Conservation (phyloP, 2,888 invertebrate genomes). For the Drosophila basisetae region DNA sequence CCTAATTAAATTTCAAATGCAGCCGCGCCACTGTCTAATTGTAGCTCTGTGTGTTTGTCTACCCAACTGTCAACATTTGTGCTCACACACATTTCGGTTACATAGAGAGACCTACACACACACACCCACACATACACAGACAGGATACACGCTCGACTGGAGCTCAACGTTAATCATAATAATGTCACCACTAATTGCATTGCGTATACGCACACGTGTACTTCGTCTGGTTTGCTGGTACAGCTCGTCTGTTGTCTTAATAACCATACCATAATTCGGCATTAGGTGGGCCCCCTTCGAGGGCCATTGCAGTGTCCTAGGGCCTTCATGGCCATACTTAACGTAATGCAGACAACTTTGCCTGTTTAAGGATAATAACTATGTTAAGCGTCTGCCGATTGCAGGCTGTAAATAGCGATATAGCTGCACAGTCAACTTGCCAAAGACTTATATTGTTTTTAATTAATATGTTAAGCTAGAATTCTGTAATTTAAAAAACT, state of each 20-base stretch:
- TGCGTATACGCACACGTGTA: conserved; percentile 78
- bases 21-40: conserved; percentile 50
- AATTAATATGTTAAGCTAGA: neutral
- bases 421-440: neutral
- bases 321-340: conserved; percentile 47
- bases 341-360: conserved; percentile 38
- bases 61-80: conserved; percentile 28
- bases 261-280: conserved; percentile 65
- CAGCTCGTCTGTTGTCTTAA: conserved; percentile 35
- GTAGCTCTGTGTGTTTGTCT: conserved; percentile 26
- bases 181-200: conserved; percentile 78
- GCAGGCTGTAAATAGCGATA: neutral
- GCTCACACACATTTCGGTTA: conserved; percentile 24
- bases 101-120: conserved; percentile 14
- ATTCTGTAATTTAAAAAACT: neutral
- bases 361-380: conserved; percentile 13
- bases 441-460: neutral
- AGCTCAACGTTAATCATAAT: conserved; percentile 73
- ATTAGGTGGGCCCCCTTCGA: conserved; percentile 49
- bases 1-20: conserved; percentile 75
- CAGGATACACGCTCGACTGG: conserved; percentile 37
- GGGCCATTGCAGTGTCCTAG: neutral
- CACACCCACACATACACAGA: conserved; percentile 10
- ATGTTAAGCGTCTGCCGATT: conserved; percentile 16
- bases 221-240: conserved; percentile 25